Percentiles rank a stretch among this genome's conserved stretches.
These are phyloP conservation scores for Tinamus major DNA, from an alignment of 2,797 vertebrate species.

Conservation along the genomic window DNA sequence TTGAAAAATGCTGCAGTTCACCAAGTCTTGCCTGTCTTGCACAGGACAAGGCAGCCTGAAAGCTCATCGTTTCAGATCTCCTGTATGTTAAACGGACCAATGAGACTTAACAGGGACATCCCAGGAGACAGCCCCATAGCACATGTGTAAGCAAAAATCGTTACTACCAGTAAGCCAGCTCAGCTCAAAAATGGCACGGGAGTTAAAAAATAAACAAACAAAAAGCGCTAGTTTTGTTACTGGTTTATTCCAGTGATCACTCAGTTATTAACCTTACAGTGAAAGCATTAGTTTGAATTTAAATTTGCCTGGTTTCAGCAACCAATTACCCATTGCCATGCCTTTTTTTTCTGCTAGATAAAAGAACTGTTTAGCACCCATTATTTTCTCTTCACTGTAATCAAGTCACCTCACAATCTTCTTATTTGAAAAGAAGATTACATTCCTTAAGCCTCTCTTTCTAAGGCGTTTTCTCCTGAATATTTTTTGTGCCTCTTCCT, in stretches of 20 bases:
- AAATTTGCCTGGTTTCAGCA: neutral
- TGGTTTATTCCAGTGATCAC: neutral
- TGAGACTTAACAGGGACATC: neutral
- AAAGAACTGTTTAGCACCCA: neutral
- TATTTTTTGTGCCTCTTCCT: neutral
- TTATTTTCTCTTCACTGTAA: slow-evolving; percentile 3
- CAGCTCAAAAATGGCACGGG: neutral
- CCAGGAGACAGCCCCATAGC: neutral
- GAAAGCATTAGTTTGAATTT: neutral
- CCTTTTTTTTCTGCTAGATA: neutral
- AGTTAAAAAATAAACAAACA: neutral
- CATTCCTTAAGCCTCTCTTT: neutral
- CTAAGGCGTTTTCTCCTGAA: neutral
- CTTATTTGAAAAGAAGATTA: slow-evolving; percentile 12
- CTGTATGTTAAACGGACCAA: neutral
- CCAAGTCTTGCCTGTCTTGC: neutral
- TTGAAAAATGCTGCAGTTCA: neutral
- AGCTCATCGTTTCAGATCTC: neutral
- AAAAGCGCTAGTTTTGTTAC: neutral
- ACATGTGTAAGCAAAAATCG: neutral
- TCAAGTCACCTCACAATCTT: slow-evolving; percentile 7
- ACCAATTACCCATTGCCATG: neutral
- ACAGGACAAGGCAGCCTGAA: neutral
- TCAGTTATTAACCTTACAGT: neutral
- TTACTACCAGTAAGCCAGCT: neutral